Evolutionary conservation across 2,888 invertebrate species (phyloP), one percentile per base, ranked within the genome.

Genomic region (Strigamia maritima): DNA sequence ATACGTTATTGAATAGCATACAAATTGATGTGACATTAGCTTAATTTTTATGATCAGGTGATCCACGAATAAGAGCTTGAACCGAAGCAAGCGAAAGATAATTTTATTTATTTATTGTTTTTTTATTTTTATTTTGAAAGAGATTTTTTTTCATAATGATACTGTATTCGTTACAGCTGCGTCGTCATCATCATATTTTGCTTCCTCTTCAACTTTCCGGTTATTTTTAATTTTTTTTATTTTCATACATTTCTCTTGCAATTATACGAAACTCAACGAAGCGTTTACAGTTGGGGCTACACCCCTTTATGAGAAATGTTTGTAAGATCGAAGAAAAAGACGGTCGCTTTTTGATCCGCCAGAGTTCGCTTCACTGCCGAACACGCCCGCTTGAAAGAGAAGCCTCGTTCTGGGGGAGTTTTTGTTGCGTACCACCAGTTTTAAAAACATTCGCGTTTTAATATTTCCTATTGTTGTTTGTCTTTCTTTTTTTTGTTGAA

Each of bases 301-400:
- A 70, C 70, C 70, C 70, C 12, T 54, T 70, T 70, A 26, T 28
- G 70, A 70, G 70, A 24, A 26, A 70, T 70, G 70, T 70, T 70
- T 70, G 70, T 70, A 70, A 26, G 26, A 28, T 26, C 12, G 70
- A 8, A 26, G 70, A 70, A 70, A 26, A 28, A 70, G 70, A 70
- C 70, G 70, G 70, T 70, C 70, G 70, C 70, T 26, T 70, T 70
- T 70, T 70, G 70, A 70, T 70, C 28, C 70, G 70, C 26, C 0
- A 70, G 26, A 70, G 70, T 70, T 70, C 28, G 70, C 70, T 70
- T 70, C 70, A 26, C 70, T 70, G 70, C 70, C 16, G 70, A 70
- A 70, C 70, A 70, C 70, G 70, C 70, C 70, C 70, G 70, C 28
- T 28, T 70, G 70, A 70, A 70, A 70, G 70, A 16, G 70, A 70